Evolutionary conservation across 2,888 invertebrate genomes (phyloP).

Genomic region (Epirrhoe alternata): DNA sequence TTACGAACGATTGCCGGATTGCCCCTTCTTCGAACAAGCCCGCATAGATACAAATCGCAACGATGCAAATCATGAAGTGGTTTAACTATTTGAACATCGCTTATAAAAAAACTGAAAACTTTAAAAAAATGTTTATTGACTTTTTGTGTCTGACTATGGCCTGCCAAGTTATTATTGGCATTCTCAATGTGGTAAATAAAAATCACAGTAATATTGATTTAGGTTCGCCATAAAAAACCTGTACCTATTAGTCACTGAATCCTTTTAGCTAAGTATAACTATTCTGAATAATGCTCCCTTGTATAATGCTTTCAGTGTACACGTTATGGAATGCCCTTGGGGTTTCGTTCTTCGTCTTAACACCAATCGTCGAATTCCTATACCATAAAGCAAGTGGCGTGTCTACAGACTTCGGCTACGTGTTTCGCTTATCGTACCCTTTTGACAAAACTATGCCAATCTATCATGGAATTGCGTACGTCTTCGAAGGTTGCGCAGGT

Average conservation of each 20-base stretch:
- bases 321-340: constrained; percentile 68
- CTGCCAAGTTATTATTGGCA: too few relatives aligned
- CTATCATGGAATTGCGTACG: constrained; percentile 60
- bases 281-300: not conserved
- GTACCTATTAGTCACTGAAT: not conserved
- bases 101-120: too few relatives aligned
- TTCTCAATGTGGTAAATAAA: too few relatives aligned
- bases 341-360: constrained; percentile 64
- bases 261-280: not conserved
- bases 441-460: constrained; percentile 70
- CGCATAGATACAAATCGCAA: too few relatives aligned
- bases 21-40: too few relatives aligned
- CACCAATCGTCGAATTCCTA: constrained; percentile 61
- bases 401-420: constrained; percentile 60
- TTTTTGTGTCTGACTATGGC: too few relatives aligned
- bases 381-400: constrained; percentile 57
- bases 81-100: too few relatives aligned
- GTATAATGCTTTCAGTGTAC: constrained; percentile 60
- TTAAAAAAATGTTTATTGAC: too few relatives aligned
- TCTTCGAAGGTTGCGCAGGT: constrained; percentile 69
- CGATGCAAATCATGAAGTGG: too few relatives aligned
- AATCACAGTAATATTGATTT: too few relatives aligned
- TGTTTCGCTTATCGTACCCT: constrained; percentile 70
- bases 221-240: too few relatives aligned
- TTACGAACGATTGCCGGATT: too few relatives aligned